phyloP scores from a whole-genome alignment of 2,888 invertebrate species.

The Trachelus troglodyta region DNA sequence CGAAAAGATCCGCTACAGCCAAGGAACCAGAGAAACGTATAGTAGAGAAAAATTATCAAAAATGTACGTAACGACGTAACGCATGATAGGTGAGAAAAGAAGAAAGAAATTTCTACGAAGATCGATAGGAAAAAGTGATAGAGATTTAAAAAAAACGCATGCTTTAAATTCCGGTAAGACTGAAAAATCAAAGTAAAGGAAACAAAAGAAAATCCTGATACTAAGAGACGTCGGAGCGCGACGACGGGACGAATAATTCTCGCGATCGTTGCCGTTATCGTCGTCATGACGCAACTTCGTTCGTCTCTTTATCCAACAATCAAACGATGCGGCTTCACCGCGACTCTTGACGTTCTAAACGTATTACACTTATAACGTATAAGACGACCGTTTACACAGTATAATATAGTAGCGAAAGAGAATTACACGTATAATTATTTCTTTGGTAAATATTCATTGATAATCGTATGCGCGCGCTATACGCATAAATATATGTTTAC shows the following conservation, averaged over 20 bases:
- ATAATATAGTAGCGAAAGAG: neutral
- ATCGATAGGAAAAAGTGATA: neutral
- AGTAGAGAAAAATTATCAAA: neutral
- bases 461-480: neutral
- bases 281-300: slow-evolving; percentile 10
- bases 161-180: slow-evolving; percentile 46
- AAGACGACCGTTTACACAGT: neutral
- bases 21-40: neutral
- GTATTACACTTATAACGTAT: neutral
- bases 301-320: slow-evolving; percentile 21
- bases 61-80: neutral
- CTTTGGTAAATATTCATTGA: neutral
- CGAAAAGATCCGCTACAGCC: neutral
- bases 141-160: slow-evolving; percentile 21
- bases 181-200: slow-evolving; percentile 50
- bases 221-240: slow-evolving; percentile 10
- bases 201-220: slow-evolving; percentile 12
- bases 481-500: neutral
- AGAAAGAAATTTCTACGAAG: neutral
- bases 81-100: neutral
- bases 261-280: neutral
- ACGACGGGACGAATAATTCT: neutral
- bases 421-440: neutral
- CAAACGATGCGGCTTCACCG: slow-evolving; percentile 16
- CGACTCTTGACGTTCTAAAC: neutral